Evolutionary conservation across 1,140 invertebrate genomes (phyloP).

Genomic region (Zaprionus tsacasi): DNA sequence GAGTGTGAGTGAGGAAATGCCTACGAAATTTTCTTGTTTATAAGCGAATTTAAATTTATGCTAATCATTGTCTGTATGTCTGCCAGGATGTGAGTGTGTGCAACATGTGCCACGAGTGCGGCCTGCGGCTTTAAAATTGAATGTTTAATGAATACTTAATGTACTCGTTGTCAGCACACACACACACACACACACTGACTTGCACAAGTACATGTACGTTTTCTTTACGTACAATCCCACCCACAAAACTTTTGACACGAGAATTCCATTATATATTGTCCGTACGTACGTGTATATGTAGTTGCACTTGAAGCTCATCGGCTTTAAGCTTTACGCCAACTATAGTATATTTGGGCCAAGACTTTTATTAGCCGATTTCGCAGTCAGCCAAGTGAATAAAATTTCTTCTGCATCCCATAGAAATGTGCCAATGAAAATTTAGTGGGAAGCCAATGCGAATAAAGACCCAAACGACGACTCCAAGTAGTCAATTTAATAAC

Average conservation of each 20-base stretch:
- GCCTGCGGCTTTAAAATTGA: conserved; percentile 29
- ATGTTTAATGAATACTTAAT: conserved; percentile 22
- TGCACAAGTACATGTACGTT: background rate
- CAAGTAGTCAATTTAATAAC: conserved; percentile 48
- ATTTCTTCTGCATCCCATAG: conserved; percentile 29
- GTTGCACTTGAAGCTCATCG: conserved; percentile 6
- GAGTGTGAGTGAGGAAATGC: conserved; percentile 35
- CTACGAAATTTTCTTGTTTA: conserved; percentile 64
- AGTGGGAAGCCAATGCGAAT: conserved; percentile 27
- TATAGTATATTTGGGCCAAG: background rate
- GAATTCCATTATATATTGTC: conserved; percentile 1
- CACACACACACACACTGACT: background rate
- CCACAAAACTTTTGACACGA: background rate
- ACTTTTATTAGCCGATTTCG: conserved; percentile 30
- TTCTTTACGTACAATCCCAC: background rate
- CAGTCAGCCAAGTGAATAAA: conserved; percentile 38
- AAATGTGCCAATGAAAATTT: conserved; percentile 29
- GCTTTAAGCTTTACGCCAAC: conserved; percentile 8
- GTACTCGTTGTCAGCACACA: background rate
- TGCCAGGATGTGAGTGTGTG: conserved; percentile 3
- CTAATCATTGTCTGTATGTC: conserved; percentile 49
- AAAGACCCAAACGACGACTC: conserved; percentile 18
- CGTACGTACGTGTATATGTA: background rate
- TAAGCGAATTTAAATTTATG: conserved; percentile 74
- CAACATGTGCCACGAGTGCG: conserved; percentile 15